Evolutionary conservation across 2,113 vertebrate genomes (phyloP), one percentile per base, ranked within the genome.

Genomic region (Caranx ignobilis): DNA sequence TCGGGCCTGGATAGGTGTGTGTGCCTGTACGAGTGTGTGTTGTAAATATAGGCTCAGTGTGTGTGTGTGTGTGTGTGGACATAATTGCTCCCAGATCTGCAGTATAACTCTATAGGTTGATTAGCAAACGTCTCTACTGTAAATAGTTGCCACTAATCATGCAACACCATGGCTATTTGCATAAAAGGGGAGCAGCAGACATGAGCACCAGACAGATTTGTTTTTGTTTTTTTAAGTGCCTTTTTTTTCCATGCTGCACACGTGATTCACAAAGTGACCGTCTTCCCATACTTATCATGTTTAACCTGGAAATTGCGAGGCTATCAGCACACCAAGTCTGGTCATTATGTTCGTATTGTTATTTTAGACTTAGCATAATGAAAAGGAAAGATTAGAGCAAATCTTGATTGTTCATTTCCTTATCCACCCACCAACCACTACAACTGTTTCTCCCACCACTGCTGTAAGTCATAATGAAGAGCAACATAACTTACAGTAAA

Each of bases 71-170:
- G 26, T 26, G 26, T 26, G 26, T 26, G 26, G 88, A 93, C 89
- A 66, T 95, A 96, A 95, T 95, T 95, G 94, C 91, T 96, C 88
- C 95, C 95, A 95, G 93, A 92, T 91, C 88, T 85, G 86, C 85
- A 79, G 82, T 89, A 91, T 90, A 93, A 92, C 88, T 94, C 91
- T 77, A 84, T 71, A 37, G 86, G 88, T 92, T 95, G 92, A 95
- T 96, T 94, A 95, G 92, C 90, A 88, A 94, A 94, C 79, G 93
- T 90, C 93, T 92, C 88, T 93, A 94, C 93, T 93, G 95, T 94
- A 95, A 94, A 94, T 91, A 93, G 89, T 92, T 86, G 89, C 88
- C 87, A 93, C 91, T 93, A 95, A 95, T 95, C 93, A 94, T 86
- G 76, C 76, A 80, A 89, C 79, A 70, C 85, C 82, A 68, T 72